These are phyloP conservation scores for Corythoichthys intestinalis DNA, from an alignment of 2,113 vertebrate species.

Conservation along the genomic window DNA sequence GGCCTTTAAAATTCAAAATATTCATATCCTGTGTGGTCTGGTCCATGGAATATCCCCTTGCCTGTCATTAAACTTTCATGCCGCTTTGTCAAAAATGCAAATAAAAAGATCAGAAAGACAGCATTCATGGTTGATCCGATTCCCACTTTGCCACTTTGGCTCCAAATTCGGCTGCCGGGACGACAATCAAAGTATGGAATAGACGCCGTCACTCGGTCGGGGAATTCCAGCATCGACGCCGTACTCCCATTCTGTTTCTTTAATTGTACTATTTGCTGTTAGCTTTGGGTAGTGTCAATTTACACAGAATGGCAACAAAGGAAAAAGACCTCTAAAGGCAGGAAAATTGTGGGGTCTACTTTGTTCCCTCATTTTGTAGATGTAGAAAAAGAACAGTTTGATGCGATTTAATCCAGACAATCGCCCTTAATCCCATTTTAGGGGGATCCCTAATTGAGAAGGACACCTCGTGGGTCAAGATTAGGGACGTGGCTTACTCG, in stretches of 20 bases:
- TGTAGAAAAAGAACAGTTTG: not conserved
- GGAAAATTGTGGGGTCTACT: not conserved
- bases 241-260: not conserved
- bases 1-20: not conserved
- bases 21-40: not conserved
- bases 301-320: too few relatives aligned
- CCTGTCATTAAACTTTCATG: not conserved
- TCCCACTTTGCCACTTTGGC: not conserved
- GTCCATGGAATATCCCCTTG: not conserved
- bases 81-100: not conserved
- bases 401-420: not conserved
- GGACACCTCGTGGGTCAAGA: not conserved
- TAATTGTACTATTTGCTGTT: too few relatives aligned
- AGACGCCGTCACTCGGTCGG: not conserved
- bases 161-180: not conserved
- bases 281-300: too few relatives aligned
- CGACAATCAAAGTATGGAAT: not conserved
- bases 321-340: not conserved
- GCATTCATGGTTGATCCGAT: not conserved
- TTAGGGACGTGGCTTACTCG: not conserved
- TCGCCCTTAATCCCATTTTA: constrained; percentile 3
- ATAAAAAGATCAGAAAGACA: not conserved
- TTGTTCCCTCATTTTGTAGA: not conserved
- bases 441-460: not conserved
- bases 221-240: not conserved